Evolutionary conservation across 2,888 invertebrate genomes (phyloP), one percentile per base, ranked within the genome.

Genomic region (Hesperia comma): DNA sequence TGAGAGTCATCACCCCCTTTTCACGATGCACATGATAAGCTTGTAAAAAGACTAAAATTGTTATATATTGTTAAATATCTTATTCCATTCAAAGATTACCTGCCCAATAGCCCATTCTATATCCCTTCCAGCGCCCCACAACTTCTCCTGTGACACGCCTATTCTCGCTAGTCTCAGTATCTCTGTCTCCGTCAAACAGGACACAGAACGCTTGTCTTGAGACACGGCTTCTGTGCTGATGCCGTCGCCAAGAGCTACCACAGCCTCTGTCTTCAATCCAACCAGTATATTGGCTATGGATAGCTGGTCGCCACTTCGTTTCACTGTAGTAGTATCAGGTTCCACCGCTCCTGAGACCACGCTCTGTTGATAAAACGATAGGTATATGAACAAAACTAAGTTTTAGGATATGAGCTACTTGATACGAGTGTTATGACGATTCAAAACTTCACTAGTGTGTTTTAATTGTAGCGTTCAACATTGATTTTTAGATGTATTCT

Each of bases 271-370:
- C 81, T 96, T 95, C 0, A 87, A 85, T 0, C 95, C 95, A 8
- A 94, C 73, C n/a, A 80, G 79, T 8, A 86, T 86, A 41, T 86
- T 83, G 12, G 82, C 75, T 55, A 96, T 84, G 0, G 74, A 78
- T 2, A 96, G 77, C 2, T 83, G 74, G 17, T 89, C 88, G 15
- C 93, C 82, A 2, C 86, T 87, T 57, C 95, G 92, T 8, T 86
- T 83, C 4, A 97, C 79, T 14, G 93, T 88, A 67, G 96, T 92
- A 0, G 95, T 95, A 78, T 97, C 97, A 0, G 97, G 97, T 75
- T 97, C 97, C 1, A 95, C 94, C 54, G 93, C 85, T 0, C 96
- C 97, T 0, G 97, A 96, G 0, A 97, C 97, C 5, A 98, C 96
- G 69, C 95, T 95, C 96, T 97, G 82, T 61, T 15, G n/a, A 53